phyloP scores from a whole-genome alignment of 2,797 vertebrate genomes.

The Manis pentadactyla region DNA sequence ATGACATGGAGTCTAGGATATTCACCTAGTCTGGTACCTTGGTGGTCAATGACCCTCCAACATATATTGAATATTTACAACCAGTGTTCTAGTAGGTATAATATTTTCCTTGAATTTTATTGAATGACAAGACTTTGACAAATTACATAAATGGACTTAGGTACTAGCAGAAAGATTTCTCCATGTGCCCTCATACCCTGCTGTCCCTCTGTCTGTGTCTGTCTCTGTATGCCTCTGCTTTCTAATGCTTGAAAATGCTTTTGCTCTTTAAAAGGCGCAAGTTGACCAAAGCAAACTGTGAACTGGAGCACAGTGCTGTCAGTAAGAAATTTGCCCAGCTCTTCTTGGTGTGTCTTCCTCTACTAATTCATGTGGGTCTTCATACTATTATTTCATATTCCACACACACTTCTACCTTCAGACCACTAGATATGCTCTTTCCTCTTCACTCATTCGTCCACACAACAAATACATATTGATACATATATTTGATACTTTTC shows the following conservation, averaged over 20 bases:
- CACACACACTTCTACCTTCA: background rate
- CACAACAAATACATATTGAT: background rate
- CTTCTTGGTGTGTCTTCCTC: background rate
- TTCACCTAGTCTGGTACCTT: background rate
- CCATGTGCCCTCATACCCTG: rapidly evolving
- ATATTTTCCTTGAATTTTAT: background rate
- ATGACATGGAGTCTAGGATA: background rate
- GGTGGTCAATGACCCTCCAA: background rate
- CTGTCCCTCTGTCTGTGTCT: background rate
- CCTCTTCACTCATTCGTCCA: background rate
- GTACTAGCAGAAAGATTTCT: background rate
- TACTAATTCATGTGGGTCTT: background rate
- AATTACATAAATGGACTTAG: background rate
- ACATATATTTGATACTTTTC: background rate
- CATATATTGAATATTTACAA: background rate
- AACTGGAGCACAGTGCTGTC: background rate
- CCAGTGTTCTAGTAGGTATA: background rate
- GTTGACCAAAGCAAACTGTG: background rate
- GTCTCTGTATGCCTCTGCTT: background rate
- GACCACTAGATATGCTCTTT: background rate
- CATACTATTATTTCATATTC: background rate
- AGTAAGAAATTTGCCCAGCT: background rate
- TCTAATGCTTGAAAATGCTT: background rate
- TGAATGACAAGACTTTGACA: background rate
- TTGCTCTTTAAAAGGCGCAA: background rate